phyloP scores from a whole-genome alignment of 2,888 invertebrate species.

The Leptinotarsa rubiginosa region DNA sequence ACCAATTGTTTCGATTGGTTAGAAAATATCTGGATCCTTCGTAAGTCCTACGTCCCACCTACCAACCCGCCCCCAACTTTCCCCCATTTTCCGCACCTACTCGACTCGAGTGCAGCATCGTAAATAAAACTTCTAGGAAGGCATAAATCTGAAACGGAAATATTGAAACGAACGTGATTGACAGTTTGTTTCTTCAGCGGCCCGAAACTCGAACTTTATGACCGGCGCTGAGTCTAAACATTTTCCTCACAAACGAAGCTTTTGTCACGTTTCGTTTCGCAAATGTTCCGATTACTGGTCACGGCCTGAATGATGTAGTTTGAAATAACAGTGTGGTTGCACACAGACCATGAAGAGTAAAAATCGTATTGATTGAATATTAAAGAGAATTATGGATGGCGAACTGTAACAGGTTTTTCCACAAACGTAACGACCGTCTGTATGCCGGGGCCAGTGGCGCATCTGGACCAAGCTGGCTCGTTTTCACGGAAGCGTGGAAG shows the following conservation, averaged over 20 bases:
- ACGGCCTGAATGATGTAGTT: slow-evolving; percentile 6
- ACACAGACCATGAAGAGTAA: background rate
- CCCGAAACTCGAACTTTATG: slow-evolving; percentile 9
- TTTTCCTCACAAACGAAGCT: slow-evolving; percentile 3
- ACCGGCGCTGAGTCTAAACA: slow-evolving; percentile 7
- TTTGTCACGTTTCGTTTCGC: slow-evolving; percentile 15
- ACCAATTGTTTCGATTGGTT: no score
- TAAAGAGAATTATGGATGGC: slow-evolving; percentile 5
- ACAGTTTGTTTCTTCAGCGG: background rate
- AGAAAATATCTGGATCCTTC: no score
- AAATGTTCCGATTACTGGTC: background rate
- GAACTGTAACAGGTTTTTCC: slow-evolving; percentile 19
- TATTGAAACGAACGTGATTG: background rate
- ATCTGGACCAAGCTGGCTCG: background rate
- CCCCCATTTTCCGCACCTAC: background rate
- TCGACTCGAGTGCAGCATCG: background rate
- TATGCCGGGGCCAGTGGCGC: slow-evolving; percentile 9
- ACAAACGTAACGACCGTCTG: slow-evolving; percentile 11
- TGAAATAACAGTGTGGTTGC: slow-evolving; percentile 14
- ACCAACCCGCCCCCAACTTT: background rate
- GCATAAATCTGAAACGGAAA: slow-evolving; percentile 6
- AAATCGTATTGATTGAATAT: slow-evolving; percentile 17
- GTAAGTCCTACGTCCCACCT: background rate
- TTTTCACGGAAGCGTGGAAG: background rate
- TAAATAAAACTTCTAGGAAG: background rate